phyloP scores from a whole-genome alignment of 37 sponge, comb jelly and placozoan species.

The Theonella swinhoei region DNA sequence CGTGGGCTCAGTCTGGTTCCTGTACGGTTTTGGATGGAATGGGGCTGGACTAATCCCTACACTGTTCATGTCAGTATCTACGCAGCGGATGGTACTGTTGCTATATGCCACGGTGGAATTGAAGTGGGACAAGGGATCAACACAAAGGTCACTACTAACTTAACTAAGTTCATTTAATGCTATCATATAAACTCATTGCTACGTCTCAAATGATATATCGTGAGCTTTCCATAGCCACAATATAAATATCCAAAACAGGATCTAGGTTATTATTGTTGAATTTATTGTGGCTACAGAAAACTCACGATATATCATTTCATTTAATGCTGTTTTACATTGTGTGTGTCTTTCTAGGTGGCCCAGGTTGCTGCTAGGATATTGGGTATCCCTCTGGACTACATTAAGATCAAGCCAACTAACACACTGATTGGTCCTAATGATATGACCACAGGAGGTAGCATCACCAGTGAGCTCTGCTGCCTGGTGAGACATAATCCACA shows the following conservation, averaged over 20 bases:
- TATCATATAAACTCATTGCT: neutral
- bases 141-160: slow-evolving; percentile 46
- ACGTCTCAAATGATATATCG: neutral
- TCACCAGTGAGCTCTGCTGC: slow-evolving; percentile 71
- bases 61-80: slow-evolving; percentile 69
- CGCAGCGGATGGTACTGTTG: slow-evolving; percentile 76
- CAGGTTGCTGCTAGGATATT: slow-evolving; percentile 77
- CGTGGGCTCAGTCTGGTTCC: slow-evolving; percentile 62
- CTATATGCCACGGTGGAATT: slow-evolving; percentile 72
- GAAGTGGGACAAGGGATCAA: slow-evolving; percentile 87
- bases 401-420: slow-evolving; percentile 64
- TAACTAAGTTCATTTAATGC: neutral
- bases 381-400: slow-evolving; percentile 61
- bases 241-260: too few species aligned
- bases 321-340: too few species aligned
- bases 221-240: too few species aligned
- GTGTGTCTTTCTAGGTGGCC: slow-evolving; percentile 65
- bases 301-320: too few species aligned
- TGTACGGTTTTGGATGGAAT: slow-evolving; percentile 46
- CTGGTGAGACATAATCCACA: slow-evolving; percentile 20
- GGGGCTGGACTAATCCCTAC: slow-evolving; percentile 36
- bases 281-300: too few species aligned
- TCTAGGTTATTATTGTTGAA: too few species aligned
- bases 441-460: slow-evolving; percentile 61
- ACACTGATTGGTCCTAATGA: slow-evolving; percentile 70